Evolutionary conservation across 2,888 invertebrate genomes (phyloP).

Genomic region (Philereme vetulata): DNA sequence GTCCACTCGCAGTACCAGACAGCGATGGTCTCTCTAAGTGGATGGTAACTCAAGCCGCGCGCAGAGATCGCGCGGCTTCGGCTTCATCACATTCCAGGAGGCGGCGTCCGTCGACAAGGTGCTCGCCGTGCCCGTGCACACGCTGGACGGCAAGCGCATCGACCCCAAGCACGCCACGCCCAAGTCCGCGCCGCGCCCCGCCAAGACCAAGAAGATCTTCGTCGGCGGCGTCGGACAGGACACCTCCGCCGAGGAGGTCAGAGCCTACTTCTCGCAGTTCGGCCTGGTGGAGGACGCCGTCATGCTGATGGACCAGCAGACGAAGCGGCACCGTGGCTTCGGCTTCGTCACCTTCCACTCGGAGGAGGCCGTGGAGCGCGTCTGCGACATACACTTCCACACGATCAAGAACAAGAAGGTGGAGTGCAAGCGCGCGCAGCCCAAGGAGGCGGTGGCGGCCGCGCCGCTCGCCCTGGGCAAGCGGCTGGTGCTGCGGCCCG

Average conservation of each 20-base stretch:
- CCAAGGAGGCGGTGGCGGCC: slow-evolving; percentile 92
- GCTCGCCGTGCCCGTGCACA: slow-evolving; percentile 94
- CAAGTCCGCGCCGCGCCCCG: slow-evolving; percentile 93
- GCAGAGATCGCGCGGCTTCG: slow-evolving; percentile 97
- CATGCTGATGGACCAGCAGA: slow-evolving; percentile 97
- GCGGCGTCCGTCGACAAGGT: slow-evolving; percentile 96
- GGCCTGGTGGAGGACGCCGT: slow-evolving; percentile 96
- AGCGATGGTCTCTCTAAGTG: too few species aligned
- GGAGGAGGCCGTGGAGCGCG: slow-evolving; percentile 95
- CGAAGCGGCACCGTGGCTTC: slow-evolving; percentile 95
- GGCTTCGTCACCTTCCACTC: slow-evolving; percentile 96
- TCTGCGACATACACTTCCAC: slow-evolving; percentile 97
- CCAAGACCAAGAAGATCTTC: slow-evolving; percentile 96
- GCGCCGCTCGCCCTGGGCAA: slow-evolving; percentile 88
- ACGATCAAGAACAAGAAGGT: slow-evolving; percentile 95
- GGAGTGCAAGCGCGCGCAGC: slow-evolving; percentile 96
- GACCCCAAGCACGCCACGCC: slow-evolving; percentile 97
- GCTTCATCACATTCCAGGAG: slow-evolving; percentile 97
- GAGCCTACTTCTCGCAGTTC: slow-evolving; percentile 95
- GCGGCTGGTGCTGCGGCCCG: slow-evolving; percentile 88
- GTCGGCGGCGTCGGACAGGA: slow-evolving; percentile 96
- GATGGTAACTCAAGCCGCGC: slow-evolving; percentile 63
- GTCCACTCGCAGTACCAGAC: too few species aligned
- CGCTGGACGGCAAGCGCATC: slow-evolving; percentile 96
- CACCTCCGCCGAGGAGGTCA: slow-evolving; percentile 95